Conservation (phyloP, 2,113 vertebrate genomes). For the Sterna hirundo region DNA sequence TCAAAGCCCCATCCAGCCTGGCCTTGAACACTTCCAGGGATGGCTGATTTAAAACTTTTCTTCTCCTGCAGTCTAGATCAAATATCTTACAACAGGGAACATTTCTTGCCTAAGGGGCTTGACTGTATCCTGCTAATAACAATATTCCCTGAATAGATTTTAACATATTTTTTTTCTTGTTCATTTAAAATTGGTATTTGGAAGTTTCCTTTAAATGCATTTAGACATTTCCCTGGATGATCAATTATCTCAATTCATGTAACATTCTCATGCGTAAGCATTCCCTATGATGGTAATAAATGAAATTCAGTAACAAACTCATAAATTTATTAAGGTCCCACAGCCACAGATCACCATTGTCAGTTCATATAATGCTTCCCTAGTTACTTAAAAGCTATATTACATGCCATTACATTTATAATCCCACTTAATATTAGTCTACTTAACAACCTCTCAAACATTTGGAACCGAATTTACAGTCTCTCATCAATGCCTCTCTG, state of each 20-base stretch:
- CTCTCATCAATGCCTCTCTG: background rate
- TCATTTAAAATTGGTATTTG: constrained; percentile 34
- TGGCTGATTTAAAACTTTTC: background rate
- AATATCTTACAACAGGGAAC: background rate
- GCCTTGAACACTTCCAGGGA: background rate
- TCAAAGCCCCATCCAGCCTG: no score
- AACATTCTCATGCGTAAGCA: background rate
- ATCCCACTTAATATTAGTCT: constrained; percentile 2
- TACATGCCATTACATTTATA: constrained; percentile 26
- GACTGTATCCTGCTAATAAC: constrained; percentile 11
- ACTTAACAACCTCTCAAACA: constrained; percentile 43
- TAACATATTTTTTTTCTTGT: background rate
- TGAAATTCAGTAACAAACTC: constrained; percentile 45
- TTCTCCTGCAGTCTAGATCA: background rate
- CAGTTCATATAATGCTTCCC: constrained; percentile 26
- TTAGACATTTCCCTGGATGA: constrained; percentile 36
- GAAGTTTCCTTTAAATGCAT: constrained; percentile 18
- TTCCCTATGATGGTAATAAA: constrained; percentile 28
- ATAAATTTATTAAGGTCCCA: constrained; percentile 32
- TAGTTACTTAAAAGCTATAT: constrained; percentile 20
- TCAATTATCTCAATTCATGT: constrained; percentile 46
- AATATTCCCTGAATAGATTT: constrained; percentile 24
- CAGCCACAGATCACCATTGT: constrained; percentile 34
- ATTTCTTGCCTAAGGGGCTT: constrained; percentile 26
- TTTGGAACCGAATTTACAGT: constrained; percentile 38